Evolutionary conservation across 2,888 invertebrate genomes (phyloP), one percentile per base, ranked within the genome.

Genomic region (Sphinx pinastri): DNA sequence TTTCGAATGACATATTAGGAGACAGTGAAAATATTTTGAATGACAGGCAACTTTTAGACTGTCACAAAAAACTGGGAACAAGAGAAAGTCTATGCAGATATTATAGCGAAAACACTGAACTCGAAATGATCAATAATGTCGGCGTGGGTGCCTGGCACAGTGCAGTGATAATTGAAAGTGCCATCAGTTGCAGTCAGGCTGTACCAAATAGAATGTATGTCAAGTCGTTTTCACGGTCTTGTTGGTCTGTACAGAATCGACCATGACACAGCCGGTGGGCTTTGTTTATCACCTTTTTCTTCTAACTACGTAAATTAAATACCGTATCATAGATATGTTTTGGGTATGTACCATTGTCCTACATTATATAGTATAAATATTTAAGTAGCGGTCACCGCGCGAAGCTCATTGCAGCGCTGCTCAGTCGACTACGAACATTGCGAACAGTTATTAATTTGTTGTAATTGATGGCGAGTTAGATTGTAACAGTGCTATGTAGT

Each of bases 151-250:
- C 72, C 74, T 74, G 81, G 77, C 82, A 80, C 83, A 80, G 80
- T 91, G 90, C 91, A 89, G 86, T 86, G 89, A 85, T 92, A 93
- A 93, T 93, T 91, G 90, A 90, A 90, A 91, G 92, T 90, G 88
- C 87, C 88, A 92, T 92, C 89, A 86, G 86, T 87, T 88, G 87
- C 89, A 86, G 83, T 75, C 84, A 80, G 84, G 84, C 77, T 83
- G 89, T 88, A 87, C 88, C 81, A 86, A 80, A 88, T 87, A 85
- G 78, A 87, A 93, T 90, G 88, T 93, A 83, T 91, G 92, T 91
- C 92, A 91, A 90, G 88, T 77, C 74, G 85, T 89, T 89, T 91
- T 93, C 89, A 91, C 91, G 91, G 91, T 91, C 90, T 89, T 84
- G 83, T 72, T 80, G 49, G 49, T 63, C 49, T 63, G 47, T 60